Base-by-base conservation (phyloP, 2,888 invertebrate genomes). In the Nephrotoma guestfalica region DNA sequence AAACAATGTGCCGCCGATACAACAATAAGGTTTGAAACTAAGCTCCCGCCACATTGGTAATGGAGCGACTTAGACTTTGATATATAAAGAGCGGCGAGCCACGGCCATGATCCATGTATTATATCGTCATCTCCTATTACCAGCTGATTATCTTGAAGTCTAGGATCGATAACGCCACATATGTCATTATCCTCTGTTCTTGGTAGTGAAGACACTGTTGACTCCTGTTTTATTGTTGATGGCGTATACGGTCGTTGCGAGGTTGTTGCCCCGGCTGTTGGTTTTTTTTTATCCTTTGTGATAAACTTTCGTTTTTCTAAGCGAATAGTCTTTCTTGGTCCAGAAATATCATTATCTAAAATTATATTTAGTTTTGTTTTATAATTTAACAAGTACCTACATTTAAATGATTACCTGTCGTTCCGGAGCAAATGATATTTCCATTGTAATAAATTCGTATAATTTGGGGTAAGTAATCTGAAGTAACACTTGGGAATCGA, bases 1-100 rank as follows among this genome's bases (percentile, higher is more conserved):
- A 84, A 41, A 87, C 93, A 93, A 87, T 93, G 93, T 0, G 93
- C 93, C 41, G 92, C 92, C 89, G 90, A 91, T 84, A 91, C 88
- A 6, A 91, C 90, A 85, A 90, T 88, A 6, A 90, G 89, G 2
- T 88, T 83, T 0, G 92, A 91, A 9, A 91, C 88, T 7, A 91
- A 88, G 7, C 90, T 91, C 0, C 92, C 92, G 13, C 90, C 90
- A 86, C 91, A 91, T 87, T 90, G 90, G 87, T 90, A 91, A 57
- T 89, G 90, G 42, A 94, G 89, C 5, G 92, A 91, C 0, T 71
- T 18, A 4, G 9, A 11, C 2, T 71, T 30, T 13, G 92, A 93
- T 86, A 93, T 91, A 88, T 94, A 95, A 41, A 95, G 92, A 0
- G 95, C 95, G 0, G 93, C 94, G 86, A 95, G 89, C 95, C 95